A percentile compares a stretch with the other conserved stretches of the same genome.
Evolutionary conservation across 2,113 vertebrate genomes (phyloP).

Genomic region (Nerophis ophidion): DNA sequence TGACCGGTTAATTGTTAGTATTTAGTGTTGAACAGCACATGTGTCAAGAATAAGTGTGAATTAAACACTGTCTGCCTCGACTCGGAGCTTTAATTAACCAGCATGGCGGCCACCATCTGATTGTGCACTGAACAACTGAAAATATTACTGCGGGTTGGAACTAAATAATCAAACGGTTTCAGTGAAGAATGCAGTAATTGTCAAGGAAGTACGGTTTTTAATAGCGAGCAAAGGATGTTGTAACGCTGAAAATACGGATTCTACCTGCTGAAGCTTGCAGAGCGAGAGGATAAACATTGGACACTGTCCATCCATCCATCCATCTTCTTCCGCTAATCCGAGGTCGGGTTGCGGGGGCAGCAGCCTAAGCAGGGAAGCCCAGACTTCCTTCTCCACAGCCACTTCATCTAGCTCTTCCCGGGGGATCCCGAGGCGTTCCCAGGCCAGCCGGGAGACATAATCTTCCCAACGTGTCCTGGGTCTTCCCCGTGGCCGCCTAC

Average conservation of each 20-base stretch:
- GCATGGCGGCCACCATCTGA: constrained; percentile 48
- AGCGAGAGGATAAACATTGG: constrained; percentile 36
- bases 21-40: constrained; percentile 57
- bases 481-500: too few relatives aligned
- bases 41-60: constrained; percentile 70
- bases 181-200: background rate
- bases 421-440: too few relatives aligned
- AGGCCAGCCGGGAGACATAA: too few relatives aligned
- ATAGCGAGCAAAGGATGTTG: background rate
- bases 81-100: constrained; percentile 70
- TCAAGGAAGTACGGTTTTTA: background rate
- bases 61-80: constrained; percentile 66
- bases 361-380: too few relatives aligned
- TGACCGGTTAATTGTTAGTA: constrained; percentile 72
- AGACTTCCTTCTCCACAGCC: too few relatives aligned
- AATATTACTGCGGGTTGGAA: background rate
- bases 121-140: constrained; percentile 21
- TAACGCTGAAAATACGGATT: constrained; percentile 7
- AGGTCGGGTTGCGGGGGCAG: too few relatives aligned
- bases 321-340: too few relatives aligned
- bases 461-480: too few relatives aligned
- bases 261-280: constrained; percentile 16
- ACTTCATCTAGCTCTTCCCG: too few relatives aligned
- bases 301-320: too few relatives aligned
- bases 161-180: background rate